Base-by-base conservation (phyloP, 2,888 invertebrate genomes). In the Heliconius ismenius region DNA sequence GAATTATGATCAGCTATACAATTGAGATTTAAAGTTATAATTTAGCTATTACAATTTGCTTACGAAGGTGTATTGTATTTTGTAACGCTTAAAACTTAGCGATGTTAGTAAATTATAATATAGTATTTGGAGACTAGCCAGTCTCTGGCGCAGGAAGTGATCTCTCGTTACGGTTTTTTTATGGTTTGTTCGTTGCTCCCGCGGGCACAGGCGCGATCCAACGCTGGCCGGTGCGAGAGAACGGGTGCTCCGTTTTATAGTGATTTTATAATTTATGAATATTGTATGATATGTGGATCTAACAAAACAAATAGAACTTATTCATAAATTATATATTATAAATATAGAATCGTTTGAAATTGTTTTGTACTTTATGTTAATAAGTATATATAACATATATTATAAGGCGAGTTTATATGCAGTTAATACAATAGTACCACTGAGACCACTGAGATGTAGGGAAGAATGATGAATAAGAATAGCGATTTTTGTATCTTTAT, bases 91-190 rank as follows among this genome's bases (percentile, higher is more conserved):
- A 21, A 69, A 54, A 54, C 28, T 69, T 54, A 54, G 28, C 54
- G 54, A n/a, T 70, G 54, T 70, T 32, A 70, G 78, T 75, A 73
- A 68, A 75, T 79, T 75, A 76, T 76, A 76, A 73, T 78, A 78
- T 74, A 76, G 65, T 73, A 72, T 73, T 74, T 65, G 54, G 49
- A 58, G 74, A 58, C 65, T 77, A 63, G 86, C 84, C 85, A 86
- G 83, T 82, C 86, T 88, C 81, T 82, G 84, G 81, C 90, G 90
- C 93, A 93, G 93, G 93, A 93, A 93, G 88, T 90, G 91, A 91
- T 93, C 91, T 92, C 92, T 92, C 93, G 91, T 91, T 92, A 91
- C 89, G 89, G 89, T 92, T 93, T 92, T 92, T 93, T 93, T 92
- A 90, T 89, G 89, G 88, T 88, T 87, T 91, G 91, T 91, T 88